Evolutionary conservation across 2,888 invertebrate species (phyloP).

Genomic region (Eristalis pertinax): DNA sequence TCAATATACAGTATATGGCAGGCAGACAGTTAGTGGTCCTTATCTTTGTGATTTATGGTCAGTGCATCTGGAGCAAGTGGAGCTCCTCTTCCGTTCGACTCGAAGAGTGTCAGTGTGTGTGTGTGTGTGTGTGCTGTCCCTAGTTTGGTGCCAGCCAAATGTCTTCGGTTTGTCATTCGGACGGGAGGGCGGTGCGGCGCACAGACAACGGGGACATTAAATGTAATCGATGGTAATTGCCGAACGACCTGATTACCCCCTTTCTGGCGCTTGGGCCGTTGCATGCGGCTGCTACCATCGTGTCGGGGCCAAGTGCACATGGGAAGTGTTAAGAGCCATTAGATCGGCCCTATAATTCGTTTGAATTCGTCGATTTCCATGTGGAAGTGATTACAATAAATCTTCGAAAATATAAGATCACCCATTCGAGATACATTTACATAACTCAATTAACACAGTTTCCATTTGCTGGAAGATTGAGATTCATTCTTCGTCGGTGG

Average conservation of each 20-base stretch:
- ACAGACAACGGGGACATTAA: slow-evolving; percentile 15
- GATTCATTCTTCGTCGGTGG: not conserved
- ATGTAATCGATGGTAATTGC: slow-evolving; percentile 63
- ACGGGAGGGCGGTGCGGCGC: not conserved
- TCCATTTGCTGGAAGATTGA: slow-evolving; percentile 26
- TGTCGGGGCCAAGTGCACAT: slow-evolving; percentile 28
- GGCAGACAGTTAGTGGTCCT: slow-evolving; percentile 69
- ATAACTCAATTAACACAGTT: slow-evolving; percentile 69
- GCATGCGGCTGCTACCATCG: not conserved
- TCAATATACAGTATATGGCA: slow-evolving; percentile 63
- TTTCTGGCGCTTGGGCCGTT: slow-evolving; percentile 9
- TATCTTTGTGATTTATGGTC: slow-evolving; percentile 69
- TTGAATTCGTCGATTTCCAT: slow-evolving; percentile 55
- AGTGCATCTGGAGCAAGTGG: slow-evolving; percentile 69
- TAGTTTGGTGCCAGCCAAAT: not conserved
- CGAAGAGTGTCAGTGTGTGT: not conserved
- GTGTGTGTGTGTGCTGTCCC: no score
- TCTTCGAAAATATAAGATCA: slow-evolving; percentile 56
- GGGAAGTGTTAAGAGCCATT: slow-evolving; percentile 69
- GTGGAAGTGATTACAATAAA: slow-evolving; percentile 69
- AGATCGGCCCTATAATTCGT: slow-evolving; percentile 49
- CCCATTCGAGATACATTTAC: slow-evolving; percentile 61
- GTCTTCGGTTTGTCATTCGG: slow-evolving; percentile 26
- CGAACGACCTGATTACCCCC: slow-evolving; percentile 56
- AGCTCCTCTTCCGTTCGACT: not conserved